Evolutionary conservation across 2,888 invertebrate species (phyloP).

Genomic region (Drosophila testacea): DNA sequence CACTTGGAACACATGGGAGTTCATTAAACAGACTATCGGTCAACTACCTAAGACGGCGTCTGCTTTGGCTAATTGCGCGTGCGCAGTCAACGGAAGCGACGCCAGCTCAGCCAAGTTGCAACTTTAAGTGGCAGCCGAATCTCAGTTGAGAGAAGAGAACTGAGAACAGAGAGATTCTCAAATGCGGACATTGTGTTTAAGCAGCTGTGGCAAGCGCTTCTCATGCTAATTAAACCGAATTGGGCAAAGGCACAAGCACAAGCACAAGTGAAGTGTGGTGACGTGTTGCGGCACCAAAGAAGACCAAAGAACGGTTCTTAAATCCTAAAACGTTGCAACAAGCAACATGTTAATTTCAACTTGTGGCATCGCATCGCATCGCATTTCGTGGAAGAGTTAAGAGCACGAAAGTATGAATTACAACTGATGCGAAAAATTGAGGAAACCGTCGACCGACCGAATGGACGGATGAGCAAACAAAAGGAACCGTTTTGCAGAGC

Average conservation of each 20-base stretch:
- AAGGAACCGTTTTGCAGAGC: constrained; percentile 61
- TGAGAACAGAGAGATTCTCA: neutral
- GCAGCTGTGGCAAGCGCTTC: constrained; percentile 74
- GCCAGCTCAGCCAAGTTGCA: constrained; percentile 31
- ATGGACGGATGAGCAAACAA: constrained; percentile 67
- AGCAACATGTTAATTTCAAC: constrained; percentile 78
- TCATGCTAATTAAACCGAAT: constrained; percentile 79
- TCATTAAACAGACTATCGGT: constrained; percentile 74
- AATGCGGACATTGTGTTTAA: constrained; percentile 69
- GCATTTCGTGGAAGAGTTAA: constrained; percentile 77
- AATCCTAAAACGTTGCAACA: constrained; percentile 70
- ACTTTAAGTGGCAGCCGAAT: constrained; percentile 9
- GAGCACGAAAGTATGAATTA: constrained; percentile 77
- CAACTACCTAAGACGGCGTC: constrained; percentile 74
- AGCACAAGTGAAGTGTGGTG: constrained; percentile 38
- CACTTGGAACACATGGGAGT: constrained; percentile 23
- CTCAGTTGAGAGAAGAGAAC: constrained; percentile 1
- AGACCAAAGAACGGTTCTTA: constrained; percentile 73
- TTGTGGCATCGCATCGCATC: constrained; percentile 67
- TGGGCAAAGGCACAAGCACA: constrained; percentile 55
- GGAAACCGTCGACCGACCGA: constrained; percentile 58
- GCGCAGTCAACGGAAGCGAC: constrained; percentile 77
- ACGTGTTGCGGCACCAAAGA: constrained; percentile 53
- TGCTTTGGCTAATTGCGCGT: constrained; percentile 76
- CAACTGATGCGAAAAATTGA: constrained; percentile 81